Evolutionary conservation across 2,888 invertebrate species (phyloP).

Genomic region (Prosapia bicincta): DNA sequence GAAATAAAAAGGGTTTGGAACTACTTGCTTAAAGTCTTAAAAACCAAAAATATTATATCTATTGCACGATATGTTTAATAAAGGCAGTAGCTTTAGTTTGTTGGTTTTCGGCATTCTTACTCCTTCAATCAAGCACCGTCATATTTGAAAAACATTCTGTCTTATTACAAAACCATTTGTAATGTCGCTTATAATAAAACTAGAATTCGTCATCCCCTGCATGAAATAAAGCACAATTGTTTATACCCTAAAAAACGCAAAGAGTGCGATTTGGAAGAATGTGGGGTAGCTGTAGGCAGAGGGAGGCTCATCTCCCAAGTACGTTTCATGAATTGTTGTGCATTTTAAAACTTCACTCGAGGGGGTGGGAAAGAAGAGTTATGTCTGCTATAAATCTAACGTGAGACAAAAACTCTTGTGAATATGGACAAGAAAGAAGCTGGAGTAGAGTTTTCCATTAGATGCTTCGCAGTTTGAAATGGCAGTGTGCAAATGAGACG

Average conservation of each 20-base stretch:
- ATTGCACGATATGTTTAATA: too few species aligned
- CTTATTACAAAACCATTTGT: too few species aligned
- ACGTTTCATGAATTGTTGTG: neutral
- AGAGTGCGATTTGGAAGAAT: neutral
- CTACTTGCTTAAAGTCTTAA: too few species aligned
- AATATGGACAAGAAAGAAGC: neutral
- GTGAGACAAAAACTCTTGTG: neutral
- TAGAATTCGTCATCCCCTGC: too few species aligned
- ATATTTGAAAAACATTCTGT: too few species aligned
- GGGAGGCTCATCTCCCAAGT: neutral
- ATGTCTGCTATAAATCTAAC: neutral
- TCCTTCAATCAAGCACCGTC: too few species aligned
- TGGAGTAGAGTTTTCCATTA: neutral
- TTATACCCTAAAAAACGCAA: neutral
- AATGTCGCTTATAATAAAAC: too few species aligned
- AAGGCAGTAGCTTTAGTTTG: too few species aligned
- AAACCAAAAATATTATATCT: too few species aligned
- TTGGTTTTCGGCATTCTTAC: too few species aligned
- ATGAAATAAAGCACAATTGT: neutral
- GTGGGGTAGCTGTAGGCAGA: neutral
- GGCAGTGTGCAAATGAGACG: neutral
- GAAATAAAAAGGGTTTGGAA: too few species aligned
- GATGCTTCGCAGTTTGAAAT: neutral
- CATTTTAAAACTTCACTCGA: neutral
- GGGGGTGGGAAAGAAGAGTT: neutral